Evolutionary conservation across 2,888 invertebrate species (phyloP).

Genomic region (Thecophora atra): DNA sequence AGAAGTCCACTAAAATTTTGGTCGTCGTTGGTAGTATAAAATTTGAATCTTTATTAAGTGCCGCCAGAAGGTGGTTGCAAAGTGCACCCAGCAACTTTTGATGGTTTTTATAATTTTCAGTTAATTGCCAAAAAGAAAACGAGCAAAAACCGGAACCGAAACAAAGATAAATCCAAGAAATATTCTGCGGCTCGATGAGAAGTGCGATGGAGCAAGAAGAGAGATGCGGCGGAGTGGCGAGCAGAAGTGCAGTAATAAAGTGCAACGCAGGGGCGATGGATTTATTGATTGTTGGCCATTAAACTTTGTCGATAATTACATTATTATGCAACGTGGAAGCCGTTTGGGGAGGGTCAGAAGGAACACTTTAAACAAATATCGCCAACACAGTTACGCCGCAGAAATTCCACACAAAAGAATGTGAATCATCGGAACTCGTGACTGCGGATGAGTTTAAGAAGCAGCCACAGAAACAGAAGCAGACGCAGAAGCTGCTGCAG

Average conservation of each 20-base stretch:
- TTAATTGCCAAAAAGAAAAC: conserved; percentile 23
- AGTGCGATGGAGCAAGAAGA: neutral
- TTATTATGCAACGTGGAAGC: conserved; percentile 39
- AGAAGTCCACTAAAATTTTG: neutral
- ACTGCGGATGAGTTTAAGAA: neutral
- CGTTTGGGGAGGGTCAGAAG: neutral
- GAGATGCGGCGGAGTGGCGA: neutral
- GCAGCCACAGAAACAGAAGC: neutral
- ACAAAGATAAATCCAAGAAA: neutral
- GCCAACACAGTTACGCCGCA: neutral
- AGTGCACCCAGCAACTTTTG: conserved; percentile 17
- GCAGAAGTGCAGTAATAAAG: neutral
- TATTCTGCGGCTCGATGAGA: neutral
- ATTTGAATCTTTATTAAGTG: conserved; percentile 37
- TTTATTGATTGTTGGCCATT: conserved; percentile 46
- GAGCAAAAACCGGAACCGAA: neutral
- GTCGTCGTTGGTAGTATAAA: neutral
- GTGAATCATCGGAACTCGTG: neutral
- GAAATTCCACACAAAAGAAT: conserved; percentile 7
- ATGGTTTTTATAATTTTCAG: conserved; percentile 32
- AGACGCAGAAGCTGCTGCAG: too few relatives aligned
- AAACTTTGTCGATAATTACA: conserved; percentile 44
- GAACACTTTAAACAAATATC: conserved; percentile 6
- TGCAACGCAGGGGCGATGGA: conserved; percentile 42
- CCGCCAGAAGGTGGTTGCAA: conserved; percentile 26